A percentile compares a stretch with the other conserved stretches of the same genome.
Conservation (phyloP, 2,888 invertebrate genomes). For the Amiota mariae region DNA sequence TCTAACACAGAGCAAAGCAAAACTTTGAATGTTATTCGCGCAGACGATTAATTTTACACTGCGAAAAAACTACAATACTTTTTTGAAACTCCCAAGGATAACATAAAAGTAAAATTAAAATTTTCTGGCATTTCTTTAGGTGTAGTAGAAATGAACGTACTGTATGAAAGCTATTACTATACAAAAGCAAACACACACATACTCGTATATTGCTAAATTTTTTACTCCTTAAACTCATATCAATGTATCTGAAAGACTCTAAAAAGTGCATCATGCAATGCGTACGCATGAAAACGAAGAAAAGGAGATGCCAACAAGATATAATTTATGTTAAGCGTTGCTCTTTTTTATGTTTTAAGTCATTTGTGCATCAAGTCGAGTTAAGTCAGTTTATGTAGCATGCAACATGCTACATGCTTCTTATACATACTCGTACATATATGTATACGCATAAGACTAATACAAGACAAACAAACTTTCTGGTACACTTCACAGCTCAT, state of each 20-base stretch:
- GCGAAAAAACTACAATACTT: background rate
- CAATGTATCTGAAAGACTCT: slow-evolving; percentile 30
- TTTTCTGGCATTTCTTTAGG: background rate
- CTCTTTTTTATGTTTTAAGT: slow-evolving; percentile 56
- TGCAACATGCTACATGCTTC: too few species aligned
- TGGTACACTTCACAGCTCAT: slow-evolving; percentile 12
- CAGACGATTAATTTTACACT: slow-evolving; percentile 21
- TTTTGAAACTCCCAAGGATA: background rate
- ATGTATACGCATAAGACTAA: too few species aligned
- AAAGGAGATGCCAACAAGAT: slow-evolving; percentile 32
- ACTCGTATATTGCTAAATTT: background rate
- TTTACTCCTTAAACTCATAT: slow-evolving; percentile 17
- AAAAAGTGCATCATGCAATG: slow-evolving; percentile 14
- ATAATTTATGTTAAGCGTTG: slow-evolving; percentile 66
- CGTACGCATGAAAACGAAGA: slow-evolving; percentile 20
- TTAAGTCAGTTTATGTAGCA: too few species aligned
- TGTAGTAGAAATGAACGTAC: background rate
- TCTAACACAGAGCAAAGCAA: background rate
- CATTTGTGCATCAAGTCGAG: too few species aligned
- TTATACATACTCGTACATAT: too few species aligned
- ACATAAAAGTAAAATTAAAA: background rate
- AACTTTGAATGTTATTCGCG: slow-evolving; percentile 7
- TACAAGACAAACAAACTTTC: too few species aligned
- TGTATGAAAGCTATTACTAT: slow-evolving; percentile 9
- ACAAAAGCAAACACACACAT: background rate